A percentile compares a stretch with the other conserved stretches of the same genome.
These are phyloP conservation scores for Melangyna quadrimaculata DNA, from an alignment of 2,888 invertebrate species.

Conservation along the genomic window DNA sequence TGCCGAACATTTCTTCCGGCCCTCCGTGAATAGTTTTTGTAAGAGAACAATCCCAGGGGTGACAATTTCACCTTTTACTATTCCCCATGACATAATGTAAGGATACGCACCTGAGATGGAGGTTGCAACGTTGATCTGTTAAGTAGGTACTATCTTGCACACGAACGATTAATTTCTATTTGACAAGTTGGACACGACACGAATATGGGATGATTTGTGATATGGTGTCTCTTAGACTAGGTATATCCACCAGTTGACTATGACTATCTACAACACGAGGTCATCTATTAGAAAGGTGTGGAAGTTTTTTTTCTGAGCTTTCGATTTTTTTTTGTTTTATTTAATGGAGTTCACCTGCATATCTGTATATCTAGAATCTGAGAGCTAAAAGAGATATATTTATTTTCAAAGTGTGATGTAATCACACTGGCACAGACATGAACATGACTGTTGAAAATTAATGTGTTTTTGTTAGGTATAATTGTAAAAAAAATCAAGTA, in stretches of 20 bases:
- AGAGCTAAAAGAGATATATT: slow-evolving; percentile 19
- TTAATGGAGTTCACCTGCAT: slow-evolving; percentile 39
- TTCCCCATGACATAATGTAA: too few species aligned
- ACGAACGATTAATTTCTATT: slow-evolving; percentile 66
- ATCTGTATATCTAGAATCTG: slow-evolving; percentile 12
- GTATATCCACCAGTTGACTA: slow-evolving; percentile 39
- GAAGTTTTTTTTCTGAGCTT: slow-evolving; percentile 34
- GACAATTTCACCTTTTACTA: not conserved
- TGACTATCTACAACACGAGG: slow-evolving; percentile 52
- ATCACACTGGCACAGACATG: slow-evolving; percentile 17
- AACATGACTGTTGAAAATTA: slow-evolving; percentile 30
- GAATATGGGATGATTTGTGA: slow-evolving; percentile 70
- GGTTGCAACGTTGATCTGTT: slow-evolving; percentile 27
- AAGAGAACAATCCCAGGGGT: too few species aligned
- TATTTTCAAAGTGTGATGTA: slow-evolving; percentile 49
- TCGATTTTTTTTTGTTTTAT: not conserved
- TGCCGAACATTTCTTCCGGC: too few species aligned
- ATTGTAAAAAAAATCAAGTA: not conserved
- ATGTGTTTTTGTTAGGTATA: slow-evolving; percentile 11
- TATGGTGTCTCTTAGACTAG: slow-evolving; percentile 30
- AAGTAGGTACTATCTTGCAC: slow-evolving; percentile 56
- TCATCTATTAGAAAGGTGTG: slow-evolving; percentile 67
- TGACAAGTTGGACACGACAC: slow-evolving; percentile 70
- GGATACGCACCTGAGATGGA: not conserved
- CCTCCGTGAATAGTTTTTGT: too few species aligned